These are phyloP conservation scores for Ceyx cyanopectus DNA, from an alignment of 2,113 vertebrate genomes.

Conservation along the genomic window DNA sequence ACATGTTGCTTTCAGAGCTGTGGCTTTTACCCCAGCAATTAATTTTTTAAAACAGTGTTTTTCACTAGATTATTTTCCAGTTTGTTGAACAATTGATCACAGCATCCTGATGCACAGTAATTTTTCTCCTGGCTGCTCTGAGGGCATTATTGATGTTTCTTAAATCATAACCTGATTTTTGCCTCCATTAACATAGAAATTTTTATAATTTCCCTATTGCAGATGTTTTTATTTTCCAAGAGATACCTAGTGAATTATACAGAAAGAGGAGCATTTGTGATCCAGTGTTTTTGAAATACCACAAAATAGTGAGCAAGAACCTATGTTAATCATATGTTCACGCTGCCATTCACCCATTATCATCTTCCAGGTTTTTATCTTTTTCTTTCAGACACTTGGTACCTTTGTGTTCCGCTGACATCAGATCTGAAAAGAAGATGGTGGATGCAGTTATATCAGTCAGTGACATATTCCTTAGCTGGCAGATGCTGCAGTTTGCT, in stretches of 20 bases:
- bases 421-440: slow-evolving; percentile 17
- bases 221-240: background rate
- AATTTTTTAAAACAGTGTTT: slow-evolving; percentile 37
- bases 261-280: background rate
- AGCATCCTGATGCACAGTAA: background rate
- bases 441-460: background rate
- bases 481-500: slow-evolving; percentile 42
- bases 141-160: background rate
- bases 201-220: background rate
- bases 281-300: background rate
- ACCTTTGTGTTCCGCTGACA: background rate
- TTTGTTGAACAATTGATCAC: slow-evolving; percentile 28
- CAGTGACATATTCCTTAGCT: slow-evolving; percentile 1
- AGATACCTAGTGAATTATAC: background rate
- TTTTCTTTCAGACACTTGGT: background rate
- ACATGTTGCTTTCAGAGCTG: slow-evolving; percentile 7
- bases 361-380: background rate
- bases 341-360: background rate
- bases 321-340: background rate
- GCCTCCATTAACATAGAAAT: slow-evolving; percentile 18
- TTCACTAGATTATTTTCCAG: slow-evolving; percentile 22
- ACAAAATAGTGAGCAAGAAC: background rate
- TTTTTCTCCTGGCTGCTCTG: slow-evolving; percentile 17
- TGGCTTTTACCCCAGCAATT: slow-evolving; percentile 37
- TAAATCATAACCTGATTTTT: slow-evolving; percentile 12